These are phyloP conservation scores for Hirundichthys speculiger DNA, from an alignment of 2,113 vertebrate genomes.

Conservation along the genomic window DNA sequence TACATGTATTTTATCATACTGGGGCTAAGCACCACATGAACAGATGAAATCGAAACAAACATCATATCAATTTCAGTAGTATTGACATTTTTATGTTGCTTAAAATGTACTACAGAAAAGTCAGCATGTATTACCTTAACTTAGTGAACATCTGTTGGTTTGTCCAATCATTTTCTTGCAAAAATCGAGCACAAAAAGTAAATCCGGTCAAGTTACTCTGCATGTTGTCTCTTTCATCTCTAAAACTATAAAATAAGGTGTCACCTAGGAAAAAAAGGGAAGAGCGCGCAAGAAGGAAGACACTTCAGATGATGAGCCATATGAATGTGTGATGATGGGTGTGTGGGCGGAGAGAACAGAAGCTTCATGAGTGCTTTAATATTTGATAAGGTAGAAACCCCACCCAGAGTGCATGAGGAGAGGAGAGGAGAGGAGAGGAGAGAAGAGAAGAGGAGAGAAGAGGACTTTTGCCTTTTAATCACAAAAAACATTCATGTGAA, in stretches of 20 bases:
- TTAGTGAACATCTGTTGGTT: slow-evolving; percentile 30
- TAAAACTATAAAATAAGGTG: slow-evolving; percentile 36
- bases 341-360: slow-evolving; percentile 51
- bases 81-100: background rate
- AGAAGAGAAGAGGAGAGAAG: background rate
- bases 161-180: slow-evolving; percentile 33
- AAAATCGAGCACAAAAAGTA: slow-evolving; percentile 11
- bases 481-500: background rate
- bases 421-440: slow-evolving; percentile 7
- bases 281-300: slow-evolving; percentile 57
- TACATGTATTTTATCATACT: background rate
- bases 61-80: background rate
- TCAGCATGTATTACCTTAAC: slow-evolving; percentile 59
- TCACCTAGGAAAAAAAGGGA: slow-evolving; percentile 1
- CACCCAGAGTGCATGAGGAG: slow-evolving; percentile 10
- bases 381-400: slow-evolving; percentile 64
- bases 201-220: slow-evolving; percentile 21
- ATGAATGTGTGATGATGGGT: slow-evolving; percentile 15
- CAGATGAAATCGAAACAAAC: background rate
- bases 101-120: slow-evolving; percentile 7
- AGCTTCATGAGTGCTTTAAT: slow-evolving; percentile 56
- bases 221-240: slow-evolving; percentile 36
- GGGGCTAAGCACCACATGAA: background rate
- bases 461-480: background rate
- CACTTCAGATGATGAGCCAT: slow-evolving; percentile 45